Evolutionary conservation across 2,888 invertebrate species (phyloP), one percentile per base, ranked within the genome.

Genomic region (Melinaea menophilus): DNA sequence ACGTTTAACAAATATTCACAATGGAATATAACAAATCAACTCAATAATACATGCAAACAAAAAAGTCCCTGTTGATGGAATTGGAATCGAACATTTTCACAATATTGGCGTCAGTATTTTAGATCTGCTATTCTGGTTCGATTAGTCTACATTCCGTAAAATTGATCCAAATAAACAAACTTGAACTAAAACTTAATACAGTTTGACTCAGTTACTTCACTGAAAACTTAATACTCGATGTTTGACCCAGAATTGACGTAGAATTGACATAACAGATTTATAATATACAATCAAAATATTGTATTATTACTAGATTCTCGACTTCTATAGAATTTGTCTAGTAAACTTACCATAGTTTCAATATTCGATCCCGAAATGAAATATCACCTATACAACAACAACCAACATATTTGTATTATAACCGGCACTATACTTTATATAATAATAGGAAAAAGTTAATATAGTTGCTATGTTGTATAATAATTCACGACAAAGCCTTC

Each of bases 51-150:
- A 56, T 55, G 51, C 58, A 58, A 64, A 64, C 64, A 41, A 47
- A 48, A 63, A 59, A 61, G 62, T 69, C 71, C 69, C 64, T 70
- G 68, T 70, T 67, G 72, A 74, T 75, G 74, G 76, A 70, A 73
- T 73, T 63, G 70, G 60, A 69, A 69, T 71, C 71, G 70, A 66
- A 72, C 72, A 73, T 75, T 76, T 70, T 69, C 68, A 73, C 66
- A 73, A 68, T 71, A 73, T 72, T 70, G 67, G 67, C 65, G 63
- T 70, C 74, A 62, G 69, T 67, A 70, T 72, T 82, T 81, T 78
- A 79, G 71, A 62, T 79, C 71, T 62, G 61, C 60, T 58, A 55
- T 55, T 65, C 59, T 61, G 65, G 61, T 55, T 64, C 58, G 57
- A 62, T 60, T 58, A 61, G 41, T 58, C 34, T 58, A 9, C 7